Base-by-base conservation (phyloP, 1,140 invertebrate genomes). In the Apis cerana region DNA sequence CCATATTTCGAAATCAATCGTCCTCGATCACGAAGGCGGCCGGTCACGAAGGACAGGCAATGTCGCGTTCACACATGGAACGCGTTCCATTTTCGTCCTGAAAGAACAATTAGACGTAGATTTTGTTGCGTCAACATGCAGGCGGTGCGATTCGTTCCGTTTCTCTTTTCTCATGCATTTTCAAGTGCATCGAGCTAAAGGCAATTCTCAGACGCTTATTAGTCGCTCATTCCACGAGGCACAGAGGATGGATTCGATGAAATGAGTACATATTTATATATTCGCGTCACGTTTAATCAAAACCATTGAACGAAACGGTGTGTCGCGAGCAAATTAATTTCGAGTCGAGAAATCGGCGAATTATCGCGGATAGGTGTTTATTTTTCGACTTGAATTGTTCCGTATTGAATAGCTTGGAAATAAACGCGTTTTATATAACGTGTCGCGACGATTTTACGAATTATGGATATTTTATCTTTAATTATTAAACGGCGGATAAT, bases 161-260 rank as follows among this genome's bases (percentile, higher is more conserved):
- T 89, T 81, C 85, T 81, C 75, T 85, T 90, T 90, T 70, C 84
- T 88, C 90, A 90, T 90, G 90, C 90, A 90, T 83, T 68, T 89
- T 83, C 69, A 71, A 76, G 88, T 89, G 88, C 88, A 67, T 89
- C 84, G 84, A 88, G 78, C 87, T 89, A 88, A 89, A 61, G 85
- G 88, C 82, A 84, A 82, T 88, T 79, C 68, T 88, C 84, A 86
- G 88, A 89, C 87, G 88, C 76, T 88, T 79, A 82, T 77, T 85
- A 74, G 75, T 88, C 87, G 81, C 83, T 84, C 88, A 88, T 89
- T 89, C 87, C 88, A 86, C 85, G 87, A 88, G 88, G 70, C 82
- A 89, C 75, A 88, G 81, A 89, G 79, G 78, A 89, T 89, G 88
- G 84, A 84, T 86, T 89, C 81, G 61, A 89, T 88, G 88, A 89